phyloP scores from a whole-genome alignment of 2,888 invertebrate genomes.

The Pyralis farinalis region DNA sequence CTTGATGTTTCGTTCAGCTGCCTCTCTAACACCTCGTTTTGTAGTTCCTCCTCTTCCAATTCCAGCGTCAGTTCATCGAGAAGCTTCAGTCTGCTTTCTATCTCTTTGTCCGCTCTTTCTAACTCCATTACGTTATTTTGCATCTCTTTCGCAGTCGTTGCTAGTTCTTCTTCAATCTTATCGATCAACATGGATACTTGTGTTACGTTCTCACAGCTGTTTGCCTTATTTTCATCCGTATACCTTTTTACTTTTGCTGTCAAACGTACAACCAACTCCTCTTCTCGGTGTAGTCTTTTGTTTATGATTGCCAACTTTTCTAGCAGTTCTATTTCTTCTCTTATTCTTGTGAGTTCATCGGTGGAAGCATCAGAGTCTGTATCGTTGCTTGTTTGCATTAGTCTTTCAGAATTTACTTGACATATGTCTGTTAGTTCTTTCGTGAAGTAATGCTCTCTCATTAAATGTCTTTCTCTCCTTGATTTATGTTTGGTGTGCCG shows the following conservation, averaged over 20 bases:
- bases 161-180: constrained; percentile 76
- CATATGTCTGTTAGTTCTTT: constrained; percentile 77
- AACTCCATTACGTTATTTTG: constrained; percentile 74
- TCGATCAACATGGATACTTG: constrained; percentile 71
- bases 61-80: constrained; percentile 78
- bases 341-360: constrained; percentile 79
- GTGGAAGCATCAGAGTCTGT: constrained; percentile 74
- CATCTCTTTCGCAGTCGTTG: constrained; percentile 74
- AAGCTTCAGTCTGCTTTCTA: constrained; percentile 75
- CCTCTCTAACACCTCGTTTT: constrained; percentile 71
- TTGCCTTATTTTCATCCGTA: constrained; percentile 72
- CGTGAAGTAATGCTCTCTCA: constrained; percentile 78
- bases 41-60: constrained; percentile 70
- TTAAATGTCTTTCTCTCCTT: constrained; percentile 72
- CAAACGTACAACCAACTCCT: constrained; percentile 85
- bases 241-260: constrained; percentile 83
- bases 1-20: constrained; percentile 68
- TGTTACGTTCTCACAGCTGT: constrained; percentile 69
- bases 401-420: constrained; percentile 73
- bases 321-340: constrained; percentile 85
- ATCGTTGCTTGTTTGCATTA: constrained; percentile 64
- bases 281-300: constrained; percentile 86
- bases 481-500: constrained; percentile 77
- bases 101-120: constrained; percentile 70
- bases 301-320: constrained; percentile 88